Percentiles rank a stretch among this genome's conserved stretches.
phyloP scores from a whole-genome alignment of 64 coral and sea anemone genomes.

The Pocillopora damicornis region DNA sequence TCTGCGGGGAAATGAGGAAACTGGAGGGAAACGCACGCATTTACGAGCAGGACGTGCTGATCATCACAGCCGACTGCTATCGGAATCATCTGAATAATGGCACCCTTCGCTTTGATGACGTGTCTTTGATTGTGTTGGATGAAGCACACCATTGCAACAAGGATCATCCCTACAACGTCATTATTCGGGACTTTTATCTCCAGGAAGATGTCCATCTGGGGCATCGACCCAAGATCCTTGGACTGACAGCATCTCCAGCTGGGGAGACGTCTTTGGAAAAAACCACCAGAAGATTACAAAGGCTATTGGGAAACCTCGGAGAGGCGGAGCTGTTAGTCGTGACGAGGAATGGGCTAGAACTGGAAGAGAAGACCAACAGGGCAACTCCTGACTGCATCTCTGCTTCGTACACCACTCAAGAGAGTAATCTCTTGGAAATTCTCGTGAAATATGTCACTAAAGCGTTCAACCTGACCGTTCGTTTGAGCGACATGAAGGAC shows the following conservation, averaged over 20 bases:
- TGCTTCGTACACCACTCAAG: slow-evolving; percentile 54
- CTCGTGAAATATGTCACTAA: slow-evolving; percentile 79
- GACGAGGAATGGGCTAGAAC: slow-evolving; percentile 31
- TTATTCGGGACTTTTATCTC: slow-evolving; percentile 78
- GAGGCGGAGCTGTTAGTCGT: slow-evolving; percentile 69
- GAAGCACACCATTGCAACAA: slow-evolving; percentile 97
- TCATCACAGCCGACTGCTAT: slow-evolving; percentile 89
- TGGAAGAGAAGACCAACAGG: slow-evolving; percentile 68
- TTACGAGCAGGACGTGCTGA: slow-evolving; percentile 82
- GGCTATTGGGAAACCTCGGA: slow-evolving; percentile 69
- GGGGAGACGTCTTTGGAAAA: slow-evolving; percentile 78
- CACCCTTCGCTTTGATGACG: slow-evolving; percentile 77
- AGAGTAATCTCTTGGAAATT: slow-evolving; percentile 32
- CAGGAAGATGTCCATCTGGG: slow-evolving; percentile 22
- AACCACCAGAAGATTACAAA: slow-evolving; percentile 78
- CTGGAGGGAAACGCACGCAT: slow-evolving; percentile 72
- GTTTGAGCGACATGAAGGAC: slow-evolving; percentile 85
- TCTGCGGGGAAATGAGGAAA: slow-evolving; percentile 92
- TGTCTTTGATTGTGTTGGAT: slow-evolving; percentile 75
- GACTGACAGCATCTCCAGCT: slow-evolving; percentile 84
- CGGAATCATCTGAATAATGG: slow-evolving; percentile 83
- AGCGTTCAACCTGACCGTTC: slow-evolving; percentile 78
- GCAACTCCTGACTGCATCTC: slow-evolving; percentile 48
- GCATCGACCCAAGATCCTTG: slow-evolving; percentile 73
- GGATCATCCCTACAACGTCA: slow-evolving; percentile 90